Percentiles rank a stretch among this genome's conserved stretches.
These are phyloP conservation scores for Paraescarpia echinospica DNA, from an alignment of 1,140 invertebrate species.

Conservation along the genomic window DNA sequence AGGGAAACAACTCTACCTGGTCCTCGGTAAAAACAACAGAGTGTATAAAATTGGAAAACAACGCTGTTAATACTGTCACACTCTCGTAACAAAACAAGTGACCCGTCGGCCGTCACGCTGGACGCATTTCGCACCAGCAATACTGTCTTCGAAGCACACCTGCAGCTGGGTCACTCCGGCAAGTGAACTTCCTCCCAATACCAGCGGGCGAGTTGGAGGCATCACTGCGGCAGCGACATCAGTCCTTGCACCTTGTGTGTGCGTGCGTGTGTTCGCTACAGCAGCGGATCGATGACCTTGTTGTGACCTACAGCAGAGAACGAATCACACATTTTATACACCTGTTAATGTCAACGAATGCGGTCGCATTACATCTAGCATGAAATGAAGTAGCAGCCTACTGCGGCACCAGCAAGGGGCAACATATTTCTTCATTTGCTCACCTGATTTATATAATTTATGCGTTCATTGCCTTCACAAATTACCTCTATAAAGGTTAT, in stretches of 20 bases:
- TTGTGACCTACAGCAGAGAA: neutral
- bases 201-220: neutral
- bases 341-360: neutral
- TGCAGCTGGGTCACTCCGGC: neutral
- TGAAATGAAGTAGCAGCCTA: neutral
- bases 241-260: neutral
- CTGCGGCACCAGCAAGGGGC: neutral
- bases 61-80: neutral
- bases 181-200: neutral
- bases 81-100: neutral
- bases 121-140: neutral
- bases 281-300: neutral
- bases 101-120: neutral
- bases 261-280: neutral
- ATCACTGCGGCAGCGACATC: neutral
- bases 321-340: neutral
- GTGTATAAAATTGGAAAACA: conserved; percentile 1
- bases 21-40: neutral
- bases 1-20: neutral
- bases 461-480: neutral
- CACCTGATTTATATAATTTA: neutral
- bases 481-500: neutral
- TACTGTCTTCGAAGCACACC: neutral
- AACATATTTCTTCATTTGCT: neutral
- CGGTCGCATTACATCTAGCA: neutral